Evolutionary conservation across 2,113 vertebrate genomes (phyloP).

Genomic region (Peromyscus maniculatus): DNA sequence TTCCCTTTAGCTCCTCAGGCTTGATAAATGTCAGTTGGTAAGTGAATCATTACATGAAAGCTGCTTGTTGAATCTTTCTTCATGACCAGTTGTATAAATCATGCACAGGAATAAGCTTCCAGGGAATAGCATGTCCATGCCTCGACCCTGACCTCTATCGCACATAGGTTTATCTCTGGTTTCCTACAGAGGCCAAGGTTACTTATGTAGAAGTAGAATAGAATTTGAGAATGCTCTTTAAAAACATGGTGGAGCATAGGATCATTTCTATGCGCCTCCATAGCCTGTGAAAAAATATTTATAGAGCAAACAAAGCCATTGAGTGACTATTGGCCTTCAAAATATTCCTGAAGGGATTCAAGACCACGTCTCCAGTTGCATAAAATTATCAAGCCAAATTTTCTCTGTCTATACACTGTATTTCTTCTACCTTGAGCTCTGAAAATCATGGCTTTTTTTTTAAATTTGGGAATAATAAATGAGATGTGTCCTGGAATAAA

Average conservation of each 20-base stretch:
- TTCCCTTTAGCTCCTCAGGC: slow-evolving; percentile 74
- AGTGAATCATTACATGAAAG: slow-evolving; percentile 88
- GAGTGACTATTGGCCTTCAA: slow-evolving; percentile 82
- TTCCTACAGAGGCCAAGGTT: slow-evolving; percentile 84
- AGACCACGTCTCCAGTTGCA: slow-evolving; percentile 64
- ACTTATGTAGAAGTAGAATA: slow-evolving; percentile 67
- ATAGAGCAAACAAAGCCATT: slow-evolving; percentile 82
- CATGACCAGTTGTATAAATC: slow-evolving; percentile 84
- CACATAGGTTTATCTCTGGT: slow-evolving; percentile 80
- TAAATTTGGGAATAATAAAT: slow-evolving; percentile 39
- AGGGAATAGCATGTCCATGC: slow-evolving; percentile 76
- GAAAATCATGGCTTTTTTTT: slow-evolving; percentile 67
- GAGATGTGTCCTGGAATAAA: background rate
- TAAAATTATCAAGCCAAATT: background rate
- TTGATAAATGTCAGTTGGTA: slow-evolving; percentile 87
- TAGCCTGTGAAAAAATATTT: slow-evolving; percentile 85
- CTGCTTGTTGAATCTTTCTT: slow-evolving; percentile 87
- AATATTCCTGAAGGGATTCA: slow-evolving; percentile 80
- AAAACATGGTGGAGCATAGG: slow-evolving; percentile 84
- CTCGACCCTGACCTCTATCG: slow-evolving; percentile 62
- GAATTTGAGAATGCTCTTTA: slow-evolving; percentile 79
- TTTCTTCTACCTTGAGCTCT: background rate
- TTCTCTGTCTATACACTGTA: background rate
- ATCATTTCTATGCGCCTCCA: slow-evolving; percentile 71
- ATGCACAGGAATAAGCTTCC: slow-evolving; percentile 82